phyloP scores from a whole-genome alignment of 92 coral and sea anemone species.

The Epizoanthus scotinus region DNA sequence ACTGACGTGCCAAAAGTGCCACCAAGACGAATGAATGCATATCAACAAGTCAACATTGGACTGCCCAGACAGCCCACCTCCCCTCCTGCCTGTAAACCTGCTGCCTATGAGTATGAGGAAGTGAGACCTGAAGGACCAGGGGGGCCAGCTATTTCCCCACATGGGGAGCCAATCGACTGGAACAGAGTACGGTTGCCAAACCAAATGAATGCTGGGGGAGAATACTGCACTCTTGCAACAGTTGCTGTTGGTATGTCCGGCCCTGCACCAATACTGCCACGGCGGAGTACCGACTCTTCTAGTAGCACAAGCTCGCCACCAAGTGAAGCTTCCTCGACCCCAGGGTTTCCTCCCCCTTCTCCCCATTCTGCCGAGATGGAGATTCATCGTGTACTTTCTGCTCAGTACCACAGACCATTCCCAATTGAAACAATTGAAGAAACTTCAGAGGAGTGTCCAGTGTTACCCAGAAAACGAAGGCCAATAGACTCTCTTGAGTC shows the following conservation, averaged over 20 bases:
- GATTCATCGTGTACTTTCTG: conserved; percentile 65
- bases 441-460: conserved; percentile 20
- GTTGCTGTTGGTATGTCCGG: conserved; percentile 55
- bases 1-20: conserved; percentile 38
- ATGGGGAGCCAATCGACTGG: conserved; percentile 55
- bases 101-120: conserved; percentile 75
- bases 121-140: conserved; percentile 84
- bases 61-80: conserved; percentile 24
- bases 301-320: conserved; percentile 55
- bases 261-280: conserved; percentile 48
- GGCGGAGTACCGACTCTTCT: conserved; percentile 29
- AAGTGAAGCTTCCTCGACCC: conserved; percentile 62
- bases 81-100: conserved; percentile 40
- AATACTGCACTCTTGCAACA: conserved; percentile 71
- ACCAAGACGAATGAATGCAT: conserved; percentile 54
- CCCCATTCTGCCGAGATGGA: conserved; percentile 77
- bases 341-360: conserved; percentile 91
- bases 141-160: conserved; percentile 68
- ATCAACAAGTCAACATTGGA: conserved; percentile 45
- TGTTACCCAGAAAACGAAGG: conserved; percentile 14
- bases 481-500: conserved; percentile 23
- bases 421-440: conserved; percentile 47
- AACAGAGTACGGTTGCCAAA: conserved; percentile 46
- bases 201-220: conserved; percentile 53
- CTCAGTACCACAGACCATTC: background rate